Evolutionary conservation across 2,888 invertebrate species (phyloP).

Genomic region (Petrophora chlorosata): DNA sequence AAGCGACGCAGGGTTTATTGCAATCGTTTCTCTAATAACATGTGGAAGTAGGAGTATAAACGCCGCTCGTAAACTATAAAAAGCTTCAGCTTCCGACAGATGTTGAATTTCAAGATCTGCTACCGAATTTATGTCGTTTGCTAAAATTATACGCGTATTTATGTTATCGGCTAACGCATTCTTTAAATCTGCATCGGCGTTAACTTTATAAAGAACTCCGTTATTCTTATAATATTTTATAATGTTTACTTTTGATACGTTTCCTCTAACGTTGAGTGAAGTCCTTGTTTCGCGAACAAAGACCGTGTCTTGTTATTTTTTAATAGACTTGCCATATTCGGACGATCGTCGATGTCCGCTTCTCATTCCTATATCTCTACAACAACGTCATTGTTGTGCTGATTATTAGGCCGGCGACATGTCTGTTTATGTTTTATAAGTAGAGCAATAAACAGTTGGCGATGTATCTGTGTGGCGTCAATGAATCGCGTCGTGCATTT

Average conservation of each 20-base stretch:
- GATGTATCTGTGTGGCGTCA: slow-evolving; percentile 66
- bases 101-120: slow-evolving; percentile 51
- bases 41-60: slow-evolving; percentile 48
- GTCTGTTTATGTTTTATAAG: slow-evolving; percentile 55
- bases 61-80: slow-evolving; percentile 54
- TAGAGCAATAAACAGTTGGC: slow-evolving; percentile 56
- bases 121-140: slow-evolving; percentile 39
- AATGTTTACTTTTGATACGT: slow-evolving; percentile 24
- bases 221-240: slow-evolving; percentile 39
- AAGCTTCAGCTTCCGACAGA: slow-evolving; percentile 57
- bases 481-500: slow-evolving; percentile 64
- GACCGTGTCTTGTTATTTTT: slow-evolving; percentile 21
- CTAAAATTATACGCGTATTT: slow-evolving; percentile 45
- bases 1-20: slow-evolving; percentile 51
- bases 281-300: slow-evolving; percentile 33
- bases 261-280: slow-evolving; percentile 30
- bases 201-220: slow-evolving; percentile 32
- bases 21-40: slow-evolving; percentile 48
- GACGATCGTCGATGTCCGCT: slow-evolving; percentile 10
- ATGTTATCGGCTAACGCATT: slow-evolving; percentile 27
- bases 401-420: slow-evolving; percentile 31
- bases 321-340: slow-evolving; percentile 12
- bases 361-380: slow-evolving; percentile 14
- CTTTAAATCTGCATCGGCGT: slow-evolving; percentile 29
- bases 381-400: slow-evolving; percentile 28